A percentile compares a stretch with the other conserved stretches of the same genome.
Conservation (phyloP, 2,797 vertebrate genomes). For the Hipposideros larvatus region DNA sequence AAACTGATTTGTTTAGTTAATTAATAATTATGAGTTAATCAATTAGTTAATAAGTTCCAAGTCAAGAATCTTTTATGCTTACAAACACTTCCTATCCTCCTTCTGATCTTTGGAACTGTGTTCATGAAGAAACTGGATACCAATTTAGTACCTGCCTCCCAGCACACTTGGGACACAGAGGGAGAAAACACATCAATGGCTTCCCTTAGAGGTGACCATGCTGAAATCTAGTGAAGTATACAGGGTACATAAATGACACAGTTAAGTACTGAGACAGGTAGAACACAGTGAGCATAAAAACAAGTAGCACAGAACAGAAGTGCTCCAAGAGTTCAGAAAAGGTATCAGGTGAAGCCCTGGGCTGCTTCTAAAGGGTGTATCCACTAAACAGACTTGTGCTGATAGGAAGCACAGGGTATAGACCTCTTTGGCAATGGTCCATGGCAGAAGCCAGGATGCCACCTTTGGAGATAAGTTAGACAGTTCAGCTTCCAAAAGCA, state of each 20-base stretch:
- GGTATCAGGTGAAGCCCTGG: accelerated
- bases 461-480: conserved; percentile 25
- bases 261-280: neutral
- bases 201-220: neutral
- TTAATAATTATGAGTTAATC: neutral
- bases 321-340: neutral
- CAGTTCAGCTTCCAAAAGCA: neutral
- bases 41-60: neutral
- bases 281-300: neutral
- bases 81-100: neutral
- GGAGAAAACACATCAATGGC: too few species aligned
- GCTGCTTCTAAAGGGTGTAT: neutral
- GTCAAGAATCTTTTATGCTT: neutral
- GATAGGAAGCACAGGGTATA: neutral
- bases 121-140: neutral
- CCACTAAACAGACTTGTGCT: neutral
- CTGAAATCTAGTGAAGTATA: neutral
- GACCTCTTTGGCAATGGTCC: neutral
- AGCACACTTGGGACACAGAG: neutral
- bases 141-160: neutral
- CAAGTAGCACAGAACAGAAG: neutral
- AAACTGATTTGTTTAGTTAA: neutral
- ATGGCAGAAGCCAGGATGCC: neutral
- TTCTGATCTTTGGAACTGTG: neutral
- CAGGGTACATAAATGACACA: neutral